Evolutionary conservation across 2,888 invertebrate species (phyloP).

Genomic region (Clostera curtula): DNA sequence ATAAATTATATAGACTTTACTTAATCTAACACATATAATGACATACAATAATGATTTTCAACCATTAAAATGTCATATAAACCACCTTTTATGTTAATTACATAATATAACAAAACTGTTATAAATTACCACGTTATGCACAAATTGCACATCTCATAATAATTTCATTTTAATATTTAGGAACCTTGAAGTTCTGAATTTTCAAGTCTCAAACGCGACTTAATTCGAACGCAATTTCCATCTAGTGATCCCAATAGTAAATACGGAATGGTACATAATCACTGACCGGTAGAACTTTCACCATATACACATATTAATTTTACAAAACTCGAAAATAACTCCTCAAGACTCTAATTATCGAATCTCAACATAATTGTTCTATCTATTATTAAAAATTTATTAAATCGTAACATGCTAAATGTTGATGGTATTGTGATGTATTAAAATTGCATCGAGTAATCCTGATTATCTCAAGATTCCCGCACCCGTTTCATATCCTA

Average conservation of each 20-base stretch:
- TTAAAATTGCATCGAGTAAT: constrained; percentile 11
- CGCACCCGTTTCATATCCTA: constrained; percentile 3
- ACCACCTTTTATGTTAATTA: constrained; percentile 20
- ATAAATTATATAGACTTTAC: constrained; percentile 33
- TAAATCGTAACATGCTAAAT: constrained; percentile 21
- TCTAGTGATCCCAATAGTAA: constrained; percentile 32
- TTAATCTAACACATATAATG: constrained; percentile 34
- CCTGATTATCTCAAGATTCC: background rate
- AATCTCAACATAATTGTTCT: constrained; percentile 45
- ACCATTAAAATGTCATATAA: constrained; percentile 37
- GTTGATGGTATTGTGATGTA: constrained; percentile 18
- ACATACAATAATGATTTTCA: constrained; percentile 48
- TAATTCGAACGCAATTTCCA: constrained; percentile 27
- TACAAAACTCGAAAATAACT: constrained; percentile 13
- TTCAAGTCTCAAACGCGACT: constrained; percentile 29
- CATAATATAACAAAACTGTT: constrained; percentile 26
- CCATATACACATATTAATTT: constrained; percentile 27
- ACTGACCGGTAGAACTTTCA: constrained; percentile 33
- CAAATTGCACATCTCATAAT: constrained; percentile 24
- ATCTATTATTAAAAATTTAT: constrained; percentile 27
- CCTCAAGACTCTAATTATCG: constrained; percentile 25
- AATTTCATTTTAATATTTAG: constrained; percentile 30
- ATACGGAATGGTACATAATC: constrained; percentile 47
- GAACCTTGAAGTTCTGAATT: constrained; percentile 40
- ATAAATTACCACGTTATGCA: constrained; percentile 21